phyloP scores from a whole-genome alignment of 2,888 invertebrate species.

The Creontiades dilutus region DNA sequence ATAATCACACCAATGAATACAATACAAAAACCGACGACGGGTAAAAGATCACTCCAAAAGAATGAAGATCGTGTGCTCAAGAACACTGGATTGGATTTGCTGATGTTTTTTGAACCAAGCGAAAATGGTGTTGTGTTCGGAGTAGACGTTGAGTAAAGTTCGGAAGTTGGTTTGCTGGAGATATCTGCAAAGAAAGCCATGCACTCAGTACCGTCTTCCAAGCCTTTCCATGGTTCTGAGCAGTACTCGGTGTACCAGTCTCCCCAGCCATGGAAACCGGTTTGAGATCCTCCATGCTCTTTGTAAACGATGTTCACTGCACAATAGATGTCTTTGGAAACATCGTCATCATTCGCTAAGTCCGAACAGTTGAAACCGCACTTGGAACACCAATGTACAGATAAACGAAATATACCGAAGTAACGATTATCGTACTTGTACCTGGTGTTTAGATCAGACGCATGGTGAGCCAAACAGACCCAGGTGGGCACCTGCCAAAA shows the following conservation, averaged over 20 bases:
- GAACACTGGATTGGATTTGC: not conserved
- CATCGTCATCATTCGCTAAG: not conserved
- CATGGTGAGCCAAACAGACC: slow-evolving; percentile 57
- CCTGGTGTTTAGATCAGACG: slow-evolving; percentile 17
- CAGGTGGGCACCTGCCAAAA: slow-evolving; percentile 58
- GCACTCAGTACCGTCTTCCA: slow-evolving; percentile 24
- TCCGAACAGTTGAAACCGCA: slow-evolving; percentile 17
- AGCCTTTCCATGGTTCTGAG: not conserved
- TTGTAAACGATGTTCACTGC: slow-evolving; percentile 43
- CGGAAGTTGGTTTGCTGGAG: not conserved
- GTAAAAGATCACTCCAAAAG: not conserved
- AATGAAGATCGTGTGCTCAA: not conserved
- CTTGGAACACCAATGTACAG: slow-evolving; percentile 2
- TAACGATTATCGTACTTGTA: not conserved
- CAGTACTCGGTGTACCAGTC: slow-evolving; percentile 53
- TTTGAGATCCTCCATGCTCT: not conserved
- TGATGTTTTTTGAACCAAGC: too few relatives aligned
- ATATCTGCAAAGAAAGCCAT: not conserved
- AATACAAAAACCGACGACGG: too few relatives aligned
- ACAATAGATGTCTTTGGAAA: slow-evolving; percentile 49
- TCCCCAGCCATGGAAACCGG: slow-evolving; percentile 54
- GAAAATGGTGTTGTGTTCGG: not conserved
- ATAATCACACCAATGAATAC: not conserved
- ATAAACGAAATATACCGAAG: slow-evolving; percentile 44
- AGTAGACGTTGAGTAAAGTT: not conserved